These are phyloP conservation scores for Pelosia muscerda DNA, from an alignment of 2,888 invertebrate genomes.

Conservation along the genomic window DNA sequence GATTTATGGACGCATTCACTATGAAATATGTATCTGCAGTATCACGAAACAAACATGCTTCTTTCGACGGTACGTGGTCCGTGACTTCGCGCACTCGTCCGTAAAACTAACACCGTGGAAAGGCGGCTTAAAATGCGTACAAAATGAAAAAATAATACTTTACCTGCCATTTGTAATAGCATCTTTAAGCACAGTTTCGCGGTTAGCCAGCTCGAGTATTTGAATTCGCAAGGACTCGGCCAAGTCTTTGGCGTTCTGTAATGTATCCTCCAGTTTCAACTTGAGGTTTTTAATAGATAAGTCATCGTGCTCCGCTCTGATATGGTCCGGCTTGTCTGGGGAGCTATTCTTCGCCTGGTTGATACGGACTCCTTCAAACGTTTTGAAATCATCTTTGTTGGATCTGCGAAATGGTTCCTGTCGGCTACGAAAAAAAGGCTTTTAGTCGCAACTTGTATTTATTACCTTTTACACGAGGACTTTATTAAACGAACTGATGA, in stretches of 20 bases:
- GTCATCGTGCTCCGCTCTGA: constrained; percentile 23
- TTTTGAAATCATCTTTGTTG: constrained; percentile 2
- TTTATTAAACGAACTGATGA: too few relatives aligned
- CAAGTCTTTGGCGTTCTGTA: constrained; percentile 63
- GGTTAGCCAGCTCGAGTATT: constrained; percentile 57
- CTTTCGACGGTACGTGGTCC: too few relatives aligned
- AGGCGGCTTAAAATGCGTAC: not conserved
- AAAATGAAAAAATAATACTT: constrained; percentile 18
- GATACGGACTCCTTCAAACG: constrained; percentile 34
- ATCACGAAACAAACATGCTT: too few relatives aligned
- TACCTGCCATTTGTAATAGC: constrained; percentile 75
- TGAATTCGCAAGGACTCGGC: constrained; percentile 63
- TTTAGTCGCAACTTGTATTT: not conserved
- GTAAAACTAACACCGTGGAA: too few relatives aligned
- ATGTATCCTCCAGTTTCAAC: constrained; percentile 60
- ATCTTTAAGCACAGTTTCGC: constrained; percentile 69
- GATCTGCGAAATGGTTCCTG: constrained; percentile 8
- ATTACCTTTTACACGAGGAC: too few relatives aligned
- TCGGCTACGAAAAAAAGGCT: constrained; percentile 8
- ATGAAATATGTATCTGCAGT: too few relatives aligned
- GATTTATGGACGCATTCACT: too few relatives aligned
- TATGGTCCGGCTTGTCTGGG: constrained; percentile 20
- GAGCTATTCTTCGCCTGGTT: constrained; percentile 5
- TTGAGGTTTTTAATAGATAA: constrained; percentile 55
- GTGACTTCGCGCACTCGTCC: too few relatives aligned